phyloP scores from a whole-genome alignment of 2,888 invertebrate species.

The Malacosoma neustria region DNA sequence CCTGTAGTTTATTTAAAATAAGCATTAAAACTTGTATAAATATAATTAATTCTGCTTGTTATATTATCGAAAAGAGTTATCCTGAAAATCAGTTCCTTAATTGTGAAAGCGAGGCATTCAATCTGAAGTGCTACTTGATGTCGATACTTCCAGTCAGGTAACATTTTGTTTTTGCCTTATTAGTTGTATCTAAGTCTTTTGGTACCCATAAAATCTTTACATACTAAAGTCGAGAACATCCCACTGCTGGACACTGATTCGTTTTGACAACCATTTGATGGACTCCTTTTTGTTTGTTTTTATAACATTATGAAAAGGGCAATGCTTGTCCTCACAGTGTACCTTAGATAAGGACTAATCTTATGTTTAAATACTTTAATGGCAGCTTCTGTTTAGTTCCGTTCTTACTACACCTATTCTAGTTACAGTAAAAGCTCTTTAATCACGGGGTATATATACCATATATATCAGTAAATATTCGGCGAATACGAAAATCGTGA shows the following conservation, averaged over 20 bases:
- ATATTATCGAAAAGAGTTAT: conserved; percentile 53
- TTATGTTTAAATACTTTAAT: no score
- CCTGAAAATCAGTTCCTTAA: conserved; percentile 46
- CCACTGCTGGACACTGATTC: no score
- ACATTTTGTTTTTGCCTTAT: not conserved
- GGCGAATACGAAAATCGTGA: no score
- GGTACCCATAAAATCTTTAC: not conserved
- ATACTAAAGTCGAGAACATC: no score
- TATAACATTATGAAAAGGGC: not conserved
- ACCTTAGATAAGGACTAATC: not conserved
- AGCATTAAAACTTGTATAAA: conserved; percentile 53
- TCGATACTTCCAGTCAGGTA: conserved; percentile 60
- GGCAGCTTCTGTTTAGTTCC: no score
- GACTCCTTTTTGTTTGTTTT: not conserved
- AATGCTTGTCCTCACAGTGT: not conserved
- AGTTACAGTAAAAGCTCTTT: no score
- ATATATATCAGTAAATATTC: no score
- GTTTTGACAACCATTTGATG: not conserved
- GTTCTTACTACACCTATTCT: no score
- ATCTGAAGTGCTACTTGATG: conserved; percentile 48
- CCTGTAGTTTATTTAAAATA: conserved; percentile 50
- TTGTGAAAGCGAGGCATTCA: conserved; percentile 43
- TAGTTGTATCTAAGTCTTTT: not conserved
- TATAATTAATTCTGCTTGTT: conserved; percentile 60
- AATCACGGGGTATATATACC: no score